Percentiles rank a stretch among this genome's conserved stretches.
phyloP scores from a whole-genome alignment of 2,888 invertebrate species.

The Aphodius granarius region DNA sequence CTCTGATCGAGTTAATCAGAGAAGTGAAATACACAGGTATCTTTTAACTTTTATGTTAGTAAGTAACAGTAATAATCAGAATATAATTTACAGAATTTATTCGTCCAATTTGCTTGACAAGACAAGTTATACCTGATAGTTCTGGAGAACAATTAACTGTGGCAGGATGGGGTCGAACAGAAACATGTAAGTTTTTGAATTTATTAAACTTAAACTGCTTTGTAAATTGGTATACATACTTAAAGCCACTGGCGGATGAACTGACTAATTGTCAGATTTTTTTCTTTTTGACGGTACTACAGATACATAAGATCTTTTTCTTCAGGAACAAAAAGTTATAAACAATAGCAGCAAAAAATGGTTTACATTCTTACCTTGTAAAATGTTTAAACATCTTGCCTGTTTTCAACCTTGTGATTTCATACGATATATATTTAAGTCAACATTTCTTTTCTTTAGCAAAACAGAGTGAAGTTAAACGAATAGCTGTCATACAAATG shows the following conservation, averaged over 20 bases:
- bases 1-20: slow-evolving; percentile 47
- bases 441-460: slow-evolving; percentile 31
- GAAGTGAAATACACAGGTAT: slow-evolving; percentile 46
- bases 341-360: no score
- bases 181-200: slow-evolving; percentile 42
- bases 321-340: no score
- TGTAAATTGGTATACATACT: not conserved
- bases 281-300: no score
- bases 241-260: no score
- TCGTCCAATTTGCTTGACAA: slow-evolving; percentile 47
- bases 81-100: slow-evolving; percentile 37
- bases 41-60: not conserved
- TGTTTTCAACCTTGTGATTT: not conserved
- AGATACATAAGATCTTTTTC: no score
- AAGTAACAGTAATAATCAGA: not conserved
- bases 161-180: slow-evolving; percentile 54
- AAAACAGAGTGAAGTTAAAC: slow-evolving; percentile 38
- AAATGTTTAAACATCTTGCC: no score
- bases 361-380: no score
- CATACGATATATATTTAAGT: not conserved
- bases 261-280: no score
- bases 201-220: not conserved
- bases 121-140: slow-evolving; percentile 30
- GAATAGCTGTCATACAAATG: slow-evolving; percentile 35
- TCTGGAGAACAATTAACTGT: slow-evolving; percentile 42